A percentile compares a stretch with the other conserved stretches of the same genome.
Conservation (phyloP, 2,797 vertebrate genomes). For the Euthynnus affinis region DNA sequence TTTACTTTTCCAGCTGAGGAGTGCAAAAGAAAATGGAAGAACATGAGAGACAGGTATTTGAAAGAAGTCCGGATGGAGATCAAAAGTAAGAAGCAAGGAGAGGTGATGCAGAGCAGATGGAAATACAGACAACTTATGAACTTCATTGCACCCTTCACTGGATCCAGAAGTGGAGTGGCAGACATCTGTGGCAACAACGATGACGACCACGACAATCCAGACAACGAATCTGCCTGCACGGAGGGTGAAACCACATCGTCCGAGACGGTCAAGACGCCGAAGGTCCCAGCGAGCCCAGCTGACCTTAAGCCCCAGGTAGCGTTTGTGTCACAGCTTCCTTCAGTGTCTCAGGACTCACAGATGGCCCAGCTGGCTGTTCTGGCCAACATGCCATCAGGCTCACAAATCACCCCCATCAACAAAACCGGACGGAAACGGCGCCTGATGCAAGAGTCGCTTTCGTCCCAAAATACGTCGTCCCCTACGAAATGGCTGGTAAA, state of each 20-base stretch:
- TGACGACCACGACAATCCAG: constrained; percentile 61
- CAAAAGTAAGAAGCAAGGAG: constrained; percentile 79
- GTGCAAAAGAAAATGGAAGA: constrained; percentile 86
- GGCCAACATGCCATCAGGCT: constrained; percentile 58
- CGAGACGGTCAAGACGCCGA: constrained; percentile 54
- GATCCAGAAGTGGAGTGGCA: constrained; percentile 64
- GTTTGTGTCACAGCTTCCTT: constrained; percentile 56
- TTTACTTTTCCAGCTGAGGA: constrained; percentile 74
- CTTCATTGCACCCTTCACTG: constrained; percentile 80
- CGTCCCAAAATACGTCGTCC: constrained; percentile 29
- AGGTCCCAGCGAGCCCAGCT: constrained; percentile 39
- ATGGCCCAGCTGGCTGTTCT: constrained; percentile 58
- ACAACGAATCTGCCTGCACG: constrained; percentile 47
- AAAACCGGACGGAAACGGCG: constrained; percentile 68
- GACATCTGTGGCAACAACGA: constrained; percentile 58
- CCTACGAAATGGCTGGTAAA: constrained; percentile 68
- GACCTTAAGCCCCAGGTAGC: constrained; percentile 65
- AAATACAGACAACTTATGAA: constrained; percentile 81
- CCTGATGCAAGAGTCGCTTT: constrained; percentile 23
- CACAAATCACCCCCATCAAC: constrained; percentile 40
- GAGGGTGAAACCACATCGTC: constrained; percentile 54
- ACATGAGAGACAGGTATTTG: constrained; percentile 83
- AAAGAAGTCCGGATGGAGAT: constrained; percentile 81
- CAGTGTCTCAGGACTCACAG: constrained; percentile 59
- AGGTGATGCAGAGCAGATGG: constrained; percentile 75